Evolutionary conservation across 2,888 invertebrate genomes (phyloP).

Genomic region (Hirtodrosophila cameraria): DNA sequence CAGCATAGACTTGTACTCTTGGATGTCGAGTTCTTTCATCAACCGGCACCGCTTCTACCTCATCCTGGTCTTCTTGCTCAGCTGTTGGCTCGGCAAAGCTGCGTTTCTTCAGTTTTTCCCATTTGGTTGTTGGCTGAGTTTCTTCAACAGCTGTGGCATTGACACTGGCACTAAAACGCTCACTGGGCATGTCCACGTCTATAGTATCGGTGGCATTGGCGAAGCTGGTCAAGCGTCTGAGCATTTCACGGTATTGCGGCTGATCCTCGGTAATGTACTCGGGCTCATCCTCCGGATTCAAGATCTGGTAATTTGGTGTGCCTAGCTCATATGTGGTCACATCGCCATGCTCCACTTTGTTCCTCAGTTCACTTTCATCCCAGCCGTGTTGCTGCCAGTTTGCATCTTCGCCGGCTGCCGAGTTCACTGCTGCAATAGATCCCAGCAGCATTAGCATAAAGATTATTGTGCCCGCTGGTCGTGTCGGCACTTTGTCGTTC

Average conservation of each 20-base stretch:
- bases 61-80: background rate
- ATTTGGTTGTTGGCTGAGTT: background rate
- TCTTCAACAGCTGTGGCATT: background rate
- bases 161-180: conserved; percentile 7
- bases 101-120: conserved; percentile 63
- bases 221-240: conserved; percentile 51
- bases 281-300: conserved; percentile 77
- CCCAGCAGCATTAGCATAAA: conserved; percentile 26
- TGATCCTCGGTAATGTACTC: conserved; percentile 78
- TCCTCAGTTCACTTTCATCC: conserved; percentile 51
- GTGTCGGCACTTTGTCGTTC: conserved; percentile 47
- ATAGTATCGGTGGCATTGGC: conserved; percentile 46
- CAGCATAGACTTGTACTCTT: conserved; percentile 22
- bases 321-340: conserved; percentile 78
- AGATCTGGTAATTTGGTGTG: conserved; percentile 69
- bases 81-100: conserved; percentile 15
- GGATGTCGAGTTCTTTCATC: conserved; percentile 7
- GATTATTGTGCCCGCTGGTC: conserved; percentile 26
- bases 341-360: conserved; percentile 71
- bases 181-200: conserved; percentile 44
- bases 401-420: conserved; percentile 2
- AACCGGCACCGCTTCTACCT: conserved; percentile 1
- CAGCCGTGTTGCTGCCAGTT: conserved; percentile 53
- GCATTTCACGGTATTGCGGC: conserved; percentile 68
- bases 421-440: conserved; percentile 5